Base-by-base conservation (phyloP, 1,140 invertebrate genomes). In the Heliothis subflexa region DNA sequence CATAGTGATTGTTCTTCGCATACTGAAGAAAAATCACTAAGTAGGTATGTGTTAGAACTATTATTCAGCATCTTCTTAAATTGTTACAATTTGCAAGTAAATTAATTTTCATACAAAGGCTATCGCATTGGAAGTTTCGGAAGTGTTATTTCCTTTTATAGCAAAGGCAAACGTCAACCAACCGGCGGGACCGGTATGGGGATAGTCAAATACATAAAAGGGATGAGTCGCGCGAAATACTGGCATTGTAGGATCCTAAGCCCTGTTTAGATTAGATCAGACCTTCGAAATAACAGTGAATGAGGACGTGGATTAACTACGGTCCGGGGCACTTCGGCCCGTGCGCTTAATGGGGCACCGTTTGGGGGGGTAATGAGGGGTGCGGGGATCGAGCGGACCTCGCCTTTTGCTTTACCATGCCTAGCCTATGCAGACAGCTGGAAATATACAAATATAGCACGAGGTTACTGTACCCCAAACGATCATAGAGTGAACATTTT, bases 201-300 rank as follows among this genome's bases (percentile, higher is more conserved):
- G 87, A 92, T 91, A 92, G 93, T 91, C 86, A 89, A 93, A 90
- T 92, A 93, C 91, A 91, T 93, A 93, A 94, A 92, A 93, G 93
- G 90, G 91, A 93, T 88, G 88, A 92, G 88, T 88, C 87, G 88
- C 89, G 89, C 89, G 88, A 93, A 91, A 92, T 92, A 93, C 89
- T 92, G 91, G 86, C 88, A 86, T 91, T 92, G 91, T 93, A 91
- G 88, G 89, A 93, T 90, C 89, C 90, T 93, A 92, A 94, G 91
- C 90, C 88, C 88, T 92, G 93, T 93, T 94, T 93, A 94, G 93
- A 94, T 94, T 94, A 93, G 93, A 94, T 94, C 91, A 93, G 92
- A 93, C 92, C 92, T 93, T 93, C 91, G 92, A 93, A 94, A 94
- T 94, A 94, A 94, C 93, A 94, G 92, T 93, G 93, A 94, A 94